Conservation (phyloP, 1,140 invertebrate genomes). For the Microplitis mediator region DNA sequence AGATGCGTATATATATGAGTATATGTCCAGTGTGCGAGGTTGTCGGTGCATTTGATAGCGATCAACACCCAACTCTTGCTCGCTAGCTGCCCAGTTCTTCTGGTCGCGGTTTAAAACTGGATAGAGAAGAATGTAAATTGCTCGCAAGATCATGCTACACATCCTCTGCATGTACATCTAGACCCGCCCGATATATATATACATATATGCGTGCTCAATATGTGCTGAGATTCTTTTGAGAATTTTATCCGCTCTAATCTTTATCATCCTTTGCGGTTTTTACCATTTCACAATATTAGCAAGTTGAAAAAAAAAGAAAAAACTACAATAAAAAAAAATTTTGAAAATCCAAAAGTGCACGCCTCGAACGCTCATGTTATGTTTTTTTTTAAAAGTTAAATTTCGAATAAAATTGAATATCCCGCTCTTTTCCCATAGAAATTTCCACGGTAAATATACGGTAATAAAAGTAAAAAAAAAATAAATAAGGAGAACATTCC, state of each 20-base stretch:
- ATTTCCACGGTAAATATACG: too few relatives aligned
- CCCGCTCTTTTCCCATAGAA: too few relatives aligned
- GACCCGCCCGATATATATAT: not conserved
- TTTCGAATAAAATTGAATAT: too few relatives aligned
- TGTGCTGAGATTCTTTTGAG: not conserved
- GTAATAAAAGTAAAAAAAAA: too few relatives aligned
- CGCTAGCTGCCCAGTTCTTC: not conserved
- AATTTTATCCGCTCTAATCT: not conserved
- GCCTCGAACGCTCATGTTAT: too few relatives aligned
- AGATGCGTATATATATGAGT: not conserved
- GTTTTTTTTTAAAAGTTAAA: too few relatives aligned
- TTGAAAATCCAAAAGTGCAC: too few relatives aligned
- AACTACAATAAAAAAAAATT: too few relatives aligned
- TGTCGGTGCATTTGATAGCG: constrained; percentile 31
- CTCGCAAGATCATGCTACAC: constrained; percentile 5
- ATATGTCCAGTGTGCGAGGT: constrained; percentile 1
- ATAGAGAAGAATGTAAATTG: constrained; percentile 46
- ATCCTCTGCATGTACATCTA: constrained; percentile 7
- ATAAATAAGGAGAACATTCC: too few relatives aligned
- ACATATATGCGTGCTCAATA: not conserved
- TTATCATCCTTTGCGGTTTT: too few relatives aligned
- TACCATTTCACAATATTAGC: too few relatives aligned
- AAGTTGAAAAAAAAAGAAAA: too few relatives aligned
- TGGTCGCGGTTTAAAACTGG: constrained; percentile 24
- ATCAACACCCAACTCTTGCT: constrained; percentile 24